phyloP scores from a whole-genome alignment of 1,140 invertebrate species.

The Magallana ariakensis region DNA sequence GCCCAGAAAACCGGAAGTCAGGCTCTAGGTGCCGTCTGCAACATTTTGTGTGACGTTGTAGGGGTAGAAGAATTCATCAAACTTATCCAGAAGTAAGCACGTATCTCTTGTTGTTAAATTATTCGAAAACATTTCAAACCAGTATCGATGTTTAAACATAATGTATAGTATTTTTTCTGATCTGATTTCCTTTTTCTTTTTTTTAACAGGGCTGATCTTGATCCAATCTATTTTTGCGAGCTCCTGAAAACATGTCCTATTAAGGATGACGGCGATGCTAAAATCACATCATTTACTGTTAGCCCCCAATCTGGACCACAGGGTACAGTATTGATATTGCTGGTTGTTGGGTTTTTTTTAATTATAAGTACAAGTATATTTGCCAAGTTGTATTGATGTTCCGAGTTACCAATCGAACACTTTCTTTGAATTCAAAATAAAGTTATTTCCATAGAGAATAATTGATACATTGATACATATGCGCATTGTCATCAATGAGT shows the following conservation, averaged over 20 bases:
- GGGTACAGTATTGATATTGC: conserved; percentile 55
- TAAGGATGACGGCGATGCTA: conserved; percentile 75
- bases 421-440: too few species aligned
- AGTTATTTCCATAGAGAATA: too few species aligned
- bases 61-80: conserved; percentile 76
- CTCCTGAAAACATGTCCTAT: conserved; percentile 68
- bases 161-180: too few species aligned
- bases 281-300: conserved; percentile 69
- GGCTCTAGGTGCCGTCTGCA: conserved; percentile 69
- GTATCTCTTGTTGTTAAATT: too few species aligned
- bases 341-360: too few species aligned
- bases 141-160: too few species aligned
- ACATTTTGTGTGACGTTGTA: conserved; percentile 73
- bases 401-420: conserved; percentile 37
- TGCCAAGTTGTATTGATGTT: too few species aligned
- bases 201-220: conserved; percentile 71
- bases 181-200: not conserved
- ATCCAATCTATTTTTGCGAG: conserved; percentile 77
- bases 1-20: conserved; percentile 72
- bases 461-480: too few species aligned
- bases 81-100: conserved; percentile 70
- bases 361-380: too few species aligned
- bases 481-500: too few species aligned
- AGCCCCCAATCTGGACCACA: conserved; percentile 71
- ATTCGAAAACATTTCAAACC: too few species aligned